Base-by-base conservation (phyloP, 1,140 invertebrate genomes). In the Panagrolaimus sp. region DNA sequence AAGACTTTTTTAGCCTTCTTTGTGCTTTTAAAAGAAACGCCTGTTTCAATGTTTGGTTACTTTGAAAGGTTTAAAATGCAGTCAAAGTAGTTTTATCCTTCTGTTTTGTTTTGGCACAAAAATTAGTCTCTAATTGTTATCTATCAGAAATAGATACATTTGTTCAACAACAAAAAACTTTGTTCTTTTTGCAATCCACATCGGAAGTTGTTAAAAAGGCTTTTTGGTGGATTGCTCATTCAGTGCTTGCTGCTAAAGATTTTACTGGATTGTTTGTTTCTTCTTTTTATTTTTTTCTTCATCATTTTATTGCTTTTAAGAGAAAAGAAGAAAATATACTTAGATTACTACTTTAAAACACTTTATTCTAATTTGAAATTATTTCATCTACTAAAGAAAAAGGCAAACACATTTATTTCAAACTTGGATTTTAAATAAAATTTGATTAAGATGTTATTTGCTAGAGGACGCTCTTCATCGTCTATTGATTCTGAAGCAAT, bases 381-480 rank as follows among this genome's bases (percentile, higher is more conserved):
- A 38, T 38, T 38, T 38, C 31, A 38, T 38, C 31, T 38, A 38
- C 31, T 38, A 4, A 38, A 38, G 2, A 38, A 38, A 38, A 38
- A 38, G 7, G 2, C 31, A 38, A 38, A 7, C 31, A 38, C 31
- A 38, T n/a, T n/a, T n/a, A 38, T 38, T 38, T 38, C 31, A 38
- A 38, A 38, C 2, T 38, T 38, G 31, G 31, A 38, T n/a, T 1
- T 57, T 57, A 27, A 20, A 5, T 4, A 63, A 57, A 31, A 14
- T 67, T 67, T 57, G 48, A 48, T 51, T 51, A n/a, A 31, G 45
- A 73, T 73, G 72, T 38, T 73, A 53, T 73, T 73, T 57, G 47
- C 68, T 46, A 63, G 72, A 31, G 68, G 53, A 7, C 45, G 72
- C 62, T 73, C 72, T 4, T 57, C 72, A 14, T 69, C 67, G 20